Conservation (phyloP, 2,888 invertebrate species). For the Horisme vitalbata region DNA sequence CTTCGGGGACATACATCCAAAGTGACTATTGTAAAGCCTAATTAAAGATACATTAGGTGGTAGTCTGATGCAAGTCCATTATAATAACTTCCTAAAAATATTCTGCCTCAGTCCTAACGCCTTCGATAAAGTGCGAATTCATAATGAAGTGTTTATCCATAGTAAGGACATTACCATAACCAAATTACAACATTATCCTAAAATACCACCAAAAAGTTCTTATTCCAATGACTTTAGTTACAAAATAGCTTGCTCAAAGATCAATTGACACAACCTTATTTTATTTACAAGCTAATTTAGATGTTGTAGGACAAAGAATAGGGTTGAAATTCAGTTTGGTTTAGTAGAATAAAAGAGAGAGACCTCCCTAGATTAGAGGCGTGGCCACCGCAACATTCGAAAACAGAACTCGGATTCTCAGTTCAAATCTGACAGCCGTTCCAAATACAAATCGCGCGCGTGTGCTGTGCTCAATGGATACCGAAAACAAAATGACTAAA, state of each 20-base stretch:
- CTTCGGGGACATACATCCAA: too few relatives aligned
- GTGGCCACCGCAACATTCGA: constrained; percentile 44
- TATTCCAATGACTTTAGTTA: constrained; percentile 4
- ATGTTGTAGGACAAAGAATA: not conserved
- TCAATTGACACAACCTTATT: constrained; percentile 19
- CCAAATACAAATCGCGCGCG: constrained; percentile 44
- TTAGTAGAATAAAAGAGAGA: constrained; percentile 30
- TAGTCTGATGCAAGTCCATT: too few relatives aligned
- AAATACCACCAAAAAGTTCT: constrained; percentile 1
- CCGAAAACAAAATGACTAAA: constrained; percentile 72
- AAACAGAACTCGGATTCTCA: constrained; percentile 45
- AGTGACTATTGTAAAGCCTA: too few relatives aligned
- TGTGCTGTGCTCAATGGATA: constrained; percentile 57
- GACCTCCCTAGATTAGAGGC: constrained; percentile 51
- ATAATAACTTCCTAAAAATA: too few relatives aligned
- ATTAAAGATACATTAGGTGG: too few relatives aligned
- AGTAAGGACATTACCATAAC: constrained; percentile 32
- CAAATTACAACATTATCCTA: constrained; percentile 37
- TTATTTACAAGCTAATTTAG: not conserved
- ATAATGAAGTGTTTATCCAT: constrained; percentile 31
- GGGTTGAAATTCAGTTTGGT: not conserved
- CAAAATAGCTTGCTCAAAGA: constrained; percentile 13
- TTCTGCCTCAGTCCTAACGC: too few relatives aligned
- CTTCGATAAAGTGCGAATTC: too few relatives aligned
- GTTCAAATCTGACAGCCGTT: constrained; percentile 54